Conservation (phyloP, 2,797 vertebrate genomes). For the Agapornis canus region DNA sequence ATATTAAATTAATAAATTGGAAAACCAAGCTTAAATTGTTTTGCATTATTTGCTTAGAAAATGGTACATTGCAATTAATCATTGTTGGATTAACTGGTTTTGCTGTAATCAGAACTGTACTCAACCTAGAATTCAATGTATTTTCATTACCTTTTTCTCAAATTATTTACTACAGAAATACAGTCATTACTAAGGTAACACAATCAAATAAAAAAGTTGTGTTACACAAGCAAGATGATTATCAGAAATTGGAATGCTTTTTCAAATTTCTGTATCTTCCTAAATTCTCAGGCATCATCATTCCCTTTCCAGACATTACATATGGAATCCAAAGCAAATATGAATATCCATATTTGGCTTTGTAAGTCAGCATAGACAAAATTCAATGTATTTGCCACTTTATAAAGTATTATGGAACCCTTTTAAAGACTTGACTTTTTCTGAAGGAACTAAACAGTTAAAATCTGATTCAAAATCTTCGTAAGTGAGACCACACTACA, state of each 20-base stretch:
- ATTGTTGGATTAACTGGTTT: background rate
- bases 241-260: background rate
- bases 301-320: background rate
- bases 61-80: background rate
- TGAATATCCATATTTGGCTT: background rate
- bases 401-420: background rate
- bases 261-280: background rate
- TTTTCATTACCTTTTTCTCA: background rate
- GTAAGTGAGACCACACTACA: background rate
- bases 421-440: background rate
- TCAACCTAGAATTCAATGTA: background rate
- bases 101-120: background rate
- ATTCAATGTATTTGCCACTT: background rate
- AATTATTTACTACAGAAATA: background rate
- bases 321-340: background rate
- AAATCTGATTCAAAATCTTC: background rate
- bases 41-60: background rate
- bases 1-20: background rate
- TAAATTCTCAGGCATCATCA: background rate
- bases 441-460: background rate
- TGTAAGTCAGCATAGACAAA: background rate
- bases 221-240: background rate
- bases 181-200: background rate
- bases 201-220: background rate
- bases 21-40: background rate